Conservation (phyloP, 2,797 vertebrate species). For the Urocyon cinereoargenteus region DNA sequence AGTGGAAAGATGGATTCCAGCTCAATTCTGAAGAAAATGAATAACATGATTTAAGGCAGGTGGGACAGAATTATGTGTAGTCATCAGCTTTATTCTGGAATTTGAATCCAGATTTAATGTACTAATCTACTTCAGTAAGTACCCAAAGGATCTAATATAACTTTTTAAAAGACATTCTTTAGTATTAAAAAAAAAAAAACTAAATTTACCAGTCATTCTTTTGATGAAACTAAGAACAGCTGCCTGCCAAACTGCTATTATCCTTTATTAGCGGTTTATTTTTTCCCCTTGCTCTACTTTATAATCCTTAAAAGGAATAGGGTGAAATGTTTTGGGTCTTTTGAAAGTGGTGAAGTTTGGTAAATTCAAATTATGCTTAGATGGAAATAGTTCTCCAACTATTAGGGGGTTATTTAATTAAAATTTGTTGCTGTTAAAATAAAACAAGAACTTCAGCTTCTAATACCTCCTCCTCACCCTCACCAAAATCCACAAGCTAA, state of each 20-base stretch:
- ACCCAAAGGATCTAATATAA: neutral
- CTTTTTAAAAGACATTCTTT: constrained; percentile 50
- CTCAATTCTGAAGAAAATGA: neutral
- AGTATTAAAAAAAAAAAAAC: neutral
- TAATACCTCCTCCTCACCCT: neutral
- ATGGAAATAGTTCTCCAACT: neutral
- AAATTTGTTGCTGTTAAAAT: constrained; percentile 8
- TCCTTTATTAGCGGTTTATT: neutral
- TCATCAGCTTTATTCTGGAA: neutral
- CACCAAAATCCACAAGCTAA: neutral
- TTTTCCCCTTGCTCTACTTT: neutral
- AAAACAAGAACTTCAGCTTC: neutral
- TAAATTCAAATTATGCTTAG: constrained; percentile 53
- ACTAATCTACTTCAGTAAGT: constrained; percentile 22
- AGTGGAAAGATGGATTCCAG: neutral
- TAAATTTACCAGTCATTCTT: neutral
- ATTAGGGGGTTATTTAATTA: constrained; percentile 1
- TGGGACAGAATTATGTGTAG: neutral
- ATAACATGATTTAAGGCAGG: neutral
- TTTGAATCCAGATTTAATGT: constrained; percentile 44
- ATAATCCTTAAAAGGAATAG: constrained; percentile 30
- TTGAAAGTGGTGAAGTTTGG: constrained; percentile 29
- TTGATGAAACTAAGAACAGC: constrained; percentile 16
- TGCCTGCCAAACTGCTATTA: constrained; percentile 1
- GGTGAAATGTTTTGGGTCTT: neutral